Percentiles rank a stretch among this genome's conserved stretches.
Evolutionary conservation across 2,888 invertebrate species (phyloP).

Genomic region (Ptilodon capucinus): DNA sequence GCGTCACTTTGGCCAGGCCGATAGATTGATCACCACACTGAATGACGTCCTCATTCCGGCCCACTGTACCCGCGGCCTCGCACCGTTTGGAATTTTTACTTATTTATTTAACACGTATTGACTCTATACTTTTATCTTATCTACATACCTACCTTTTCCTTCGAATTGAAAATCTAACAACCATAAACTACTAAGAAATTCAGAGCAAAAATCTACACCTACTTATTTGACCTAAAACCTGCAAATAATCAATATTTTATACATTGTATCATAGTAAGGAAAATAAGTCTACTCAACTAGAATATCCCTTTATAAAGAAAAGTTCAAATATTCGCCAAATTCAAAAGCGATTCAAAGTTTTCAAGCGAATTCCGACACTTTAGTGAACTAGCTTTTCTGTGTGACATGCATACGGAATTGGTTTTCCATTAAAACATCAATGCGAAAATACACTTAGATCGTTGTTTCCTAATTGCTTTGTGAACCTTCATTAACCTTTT

Average conservation of each 20-base stretch:
- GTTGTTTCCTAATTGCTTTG: not conserved
- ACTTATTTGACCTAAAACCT: too few species aligned
- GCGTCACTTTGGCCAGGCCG: conserved; percentile 58
- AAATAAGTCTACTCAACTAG: too few species aligned
- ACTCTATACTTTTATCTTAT: too few species aligned
- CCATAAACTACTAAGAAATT: too few species aligned
- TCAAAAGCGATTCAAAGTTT: not conserved
- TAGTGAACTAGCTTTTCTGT: conserved; percentile 28
- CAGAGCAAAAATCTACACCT: too few species aligned
- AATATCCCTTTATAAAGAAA: too few species aligned
- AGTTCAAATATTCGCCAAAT: not conserved
- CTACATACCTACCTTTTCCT: too few species aligned
- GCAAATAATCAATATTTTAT: too few species aligned
- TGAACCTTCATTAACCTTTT: too few species aligned
- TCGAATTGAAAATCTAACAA: too few species aligned
- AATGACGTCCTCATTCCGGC: conserved; percentile 61
- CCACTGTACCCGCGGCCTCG: conserved; percentile 35
- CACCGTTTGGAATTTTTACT: not conserved
- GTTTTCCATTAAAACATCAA: conserved; percentile 17
- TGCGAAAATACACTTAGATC: not conserved
- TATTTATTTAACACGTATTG: not conserved
- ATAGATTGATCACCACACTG: conserved; percentile 72
- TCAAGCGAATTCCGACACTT: conserved; percentile 12
- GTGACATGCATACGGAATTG: conserved; percentile 20
- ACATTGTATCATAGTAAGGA: too few species aligned